phyloP scores from a whole-genome alignment of 2,888 invertebrate species.

The Eurytoma adleriae region DNA sequence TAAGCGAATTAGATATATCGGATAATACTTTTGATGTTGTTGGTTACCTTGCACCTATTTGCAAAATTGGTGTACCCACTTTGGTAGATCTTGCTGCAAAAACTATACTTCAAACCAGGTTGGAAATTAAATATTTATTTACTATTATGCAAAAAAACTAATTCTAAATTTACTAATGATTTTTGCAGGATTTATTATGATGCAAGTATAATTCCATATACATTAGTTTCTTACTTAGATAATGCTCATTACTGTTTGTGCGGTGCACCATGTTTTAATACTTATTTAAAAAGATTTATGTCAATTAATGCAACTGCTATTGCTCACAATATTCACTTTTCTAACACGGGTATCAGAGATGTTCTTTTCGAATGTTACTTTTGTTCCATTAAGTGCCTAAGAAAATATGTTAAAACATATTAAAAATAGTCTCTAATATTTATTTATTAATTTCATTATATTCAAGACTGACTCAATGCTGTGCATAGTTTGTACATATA shows the following conservation, averaged over 20 bases:
- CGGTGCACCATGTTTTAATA: constrained; percentile 77
- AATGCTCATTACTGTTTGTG: constrained; percentile 81
- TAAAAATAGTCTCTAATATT: constrained; percentile 6
- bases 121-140: constrained; percentile 22
- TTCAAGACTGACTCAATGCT: constrained; percentile 13
- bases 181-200: constrained; percentile 77
- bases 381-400: constrained; percentile 79
- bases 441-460: constrained; percentile 12
- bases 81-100: constrained; percentile 79
- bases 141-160: constrained; percentile 24
- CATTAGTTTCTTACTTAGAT: constrained; percentile 80
- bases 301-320: constrained; percentile 61
- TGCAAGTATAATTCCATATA: constrained; percentile 79
- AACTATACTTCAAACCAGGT: constrained; percentile 77
- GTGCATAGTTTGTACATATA: too few relatives aligned
- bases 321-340: constrained; percentile 61
- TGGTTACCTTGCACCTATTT: constrained; percentile 21
- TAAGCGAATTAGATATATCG: constrained; percentile 80
- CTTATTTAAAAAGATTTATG: constrained; percentile 59
- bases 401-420: constrained; percentile 45
- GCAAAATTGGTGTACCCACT: constrained; percentile 75
- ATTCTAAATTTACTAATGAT: constrained; percentile 1
- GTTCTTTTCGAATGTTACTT: constrained; percentile 81
- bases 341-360: constrained; percentile 68
- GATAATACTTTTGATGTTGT: constrained; percentile 77